These are phyloP conservation scores for Triops longicaudatus DNA, from an alignment of 1,140 invertebrate species.

Conservation along the genomic window DNA sequence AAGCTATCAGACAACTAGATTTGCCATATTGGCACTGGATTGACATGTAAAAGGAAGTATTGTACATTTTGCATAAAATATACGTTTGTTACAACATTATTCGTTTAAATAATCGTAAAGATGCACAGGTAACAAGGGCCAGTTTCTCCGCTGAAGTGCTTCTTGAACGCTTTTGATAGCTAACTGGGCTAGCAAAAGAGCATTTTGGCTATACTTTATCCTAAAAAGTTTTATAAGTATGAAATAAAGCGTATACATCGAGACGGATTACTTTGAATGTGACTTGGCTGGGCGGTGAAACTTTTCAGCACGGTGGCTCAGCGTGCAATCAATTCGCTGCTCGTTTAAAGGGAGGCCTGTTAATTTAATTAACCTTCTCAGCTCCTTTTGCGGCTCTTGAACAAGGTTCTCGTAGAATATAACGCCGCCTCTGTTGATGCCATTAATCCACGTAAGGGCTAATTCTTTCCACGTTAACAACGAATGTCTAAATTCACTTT, in stretches of 20 bases:
- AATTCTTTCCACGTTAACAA: constrained; percentile 25
- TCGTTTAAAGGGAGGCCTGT: constrained; percentile 26
- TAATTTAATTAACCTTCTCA: constrained; percentile 30
- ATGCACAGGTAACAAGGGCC: constrained; percentile 19
- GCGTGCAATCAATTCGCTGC: constrained; percentile 30
- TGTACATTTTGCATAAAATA: not conserved
- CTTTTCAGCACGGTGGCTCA: constrained; percentile 22
- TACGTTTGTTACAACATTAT: not conserved
- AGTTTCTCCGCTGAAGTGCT: not conserved
- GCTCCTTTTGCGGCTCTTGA: constrained; percentile 28
- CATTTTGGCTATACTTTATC: not conserved
- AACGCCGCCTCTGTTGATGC: constrained; percentile 23
- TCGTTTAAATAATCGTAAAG: constrained; percentile 5
- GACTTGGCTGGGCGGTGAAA: constrained; percentile 21
- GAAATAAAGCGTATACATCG: not conserved
- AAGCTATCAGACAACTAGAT: not conserved
- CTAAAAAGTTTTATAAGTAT: not conserved
- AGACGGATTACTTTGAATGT: not conserved
- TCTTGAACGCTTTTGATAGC: constrained; percentile 18
- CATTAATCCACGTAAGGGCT: constrained; percentile 27
- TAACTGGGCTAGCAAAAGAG: not conserved
- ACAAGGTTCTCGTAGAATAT: constrained; percentile 33
- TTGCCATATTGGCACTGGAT: constrained; percentile 1
- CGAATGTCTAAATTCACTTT: constrained; percentile 26
- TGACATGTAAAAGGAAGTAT: not conserved